Evolutionary conservation across 2,113 vertebrate species (phyloP).

Genomic region (Indicator indicator): DNA sequence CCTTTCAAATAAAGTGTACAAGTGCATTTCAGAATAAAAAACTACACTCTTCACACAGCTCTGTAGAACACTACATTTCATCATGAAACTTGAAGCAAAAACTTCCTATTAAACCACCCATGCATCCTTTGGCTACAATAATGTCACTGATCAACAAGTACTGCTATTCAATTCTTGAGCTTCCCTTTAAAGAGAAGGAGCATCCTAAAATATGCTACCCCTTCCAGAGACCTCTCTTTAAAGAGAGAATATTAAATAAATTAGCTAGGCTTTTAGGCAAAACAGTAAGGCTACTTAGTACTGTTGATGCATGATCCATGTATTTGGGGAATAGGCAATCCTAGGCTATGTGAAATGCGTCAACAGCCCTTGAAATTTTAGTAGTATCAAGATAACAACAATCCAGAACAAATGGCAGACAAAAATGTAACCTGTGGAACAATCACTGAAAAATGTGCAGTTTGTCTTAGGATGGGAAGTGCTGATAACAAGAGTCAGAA

Average conservation of each 20-base stretch:
- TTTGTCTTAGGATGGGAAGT: slow-evolving; percentile 44
- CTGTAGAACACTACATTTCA: slow-evolving; percentile 65
- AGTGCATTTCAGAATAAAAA: slow-evolving; percentile 73
- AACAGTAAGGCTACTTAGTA: slow-evolving; percentile 69
- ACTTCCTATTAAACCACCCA: slow-evolving; percentile 59
- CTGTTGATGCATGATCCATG: slow-evolving; percentile 68
- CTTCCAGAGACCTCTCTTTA: slow-evolving; percentile 58
- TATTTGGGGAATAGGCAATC: slow-evolving; percentile 64
- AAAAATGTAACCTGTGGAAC: slow-evolving; percentile 47
- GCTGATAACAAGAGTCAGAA: slow-evolving; percentile 42
- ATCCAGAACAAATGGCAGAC: slow-evolving; percentile 50
- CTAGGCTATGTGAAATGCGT: slow-evolving; percentile 53
- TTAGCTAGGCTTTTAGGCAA: slow-evolving; percentile 64
- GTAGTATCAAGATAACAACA: slow-evolving; percentile 55
- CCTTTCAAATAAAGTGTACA: slow-evolving; percentile 68
- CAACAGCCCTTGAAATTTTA: slow-evolving; percentile 65
- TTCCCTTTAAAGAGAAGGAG: slow-evolving; percentile 61
- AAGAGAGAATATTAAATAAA: slow-evolving; percentile 63
- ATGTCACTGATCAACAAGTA: slow-evolving; percentile 63
- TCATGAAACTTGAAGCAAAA: slow-evolving; percentile 65
- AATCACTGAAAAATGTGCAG: slow-evolving; percentile 51
- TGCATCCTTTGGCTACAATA: slow-evolving; percentile 69
- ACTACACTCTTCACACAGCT: slow-evolving; percentile 69
- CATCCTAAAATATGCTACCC: background rate
- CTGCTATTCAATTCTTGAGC: slow-evolving; percentile 36